Evolutionary conservation across 1,140 invertebrate species (phyloP), one percentile per base, ranked within the genome.

Genomic region (Telenomus remus): DNA sequence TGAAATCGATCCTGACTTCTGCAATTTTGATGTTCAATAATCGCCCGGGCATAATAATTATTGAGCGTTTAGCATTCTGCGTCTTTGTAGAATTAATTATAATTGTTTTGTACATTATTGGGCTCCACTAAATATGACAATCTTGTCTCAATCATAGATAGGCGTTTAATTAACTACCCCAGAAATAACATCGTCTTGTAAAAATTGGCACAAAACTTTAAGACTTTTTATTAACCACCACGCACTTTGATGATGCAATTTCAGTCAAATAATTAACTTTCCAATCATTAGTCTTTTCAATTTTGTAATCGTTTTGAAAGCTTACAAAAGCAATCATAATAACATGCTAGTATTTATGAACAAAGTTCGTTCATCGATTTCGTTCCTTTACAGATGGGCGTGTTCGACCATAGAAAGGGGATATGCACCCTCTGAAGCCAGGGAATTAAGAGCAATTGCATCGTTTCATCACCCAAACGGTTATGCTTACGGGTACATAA

Each of bases 381-480:
- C 46, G 9, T 8, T 51, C 19, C 39, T 43, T 44, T 76, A 54
- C 19, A 92, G 95, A 71, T 96, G 94, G 94, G 92, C 93, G 0
- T 98, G 96, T 83, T 93, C 94, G 0, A 93, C 92, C 0, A 90
- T 97, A 33, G 94, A 95, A 84, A 90, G 95, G 77, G 95, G 95
- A 5, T 97, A 96, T 83, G 92, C 94, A 63, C 94, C 95, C 0
- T 92, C 92, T 3, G 95, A 96, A 84, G 95, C 95, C 1, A 86
- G 93, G 61, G 95, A 97, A 89, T 89, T 97, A 34, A 89, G 94
- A 50, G 95, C 92, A 5, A 95, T 98, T 73, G 96, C 95, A 4
- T 97, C 95, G 0, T 98, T 97, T 85, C 95, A 97, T 89, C 94
- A 97, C 90, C 95, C 95, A 0, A 89, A 91, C 8, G 95, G 96